Evolutionary conservation across 2,797 vertebrate genomes (phyloP).

Genomic region (Heterohyrax brucei): DNA sequence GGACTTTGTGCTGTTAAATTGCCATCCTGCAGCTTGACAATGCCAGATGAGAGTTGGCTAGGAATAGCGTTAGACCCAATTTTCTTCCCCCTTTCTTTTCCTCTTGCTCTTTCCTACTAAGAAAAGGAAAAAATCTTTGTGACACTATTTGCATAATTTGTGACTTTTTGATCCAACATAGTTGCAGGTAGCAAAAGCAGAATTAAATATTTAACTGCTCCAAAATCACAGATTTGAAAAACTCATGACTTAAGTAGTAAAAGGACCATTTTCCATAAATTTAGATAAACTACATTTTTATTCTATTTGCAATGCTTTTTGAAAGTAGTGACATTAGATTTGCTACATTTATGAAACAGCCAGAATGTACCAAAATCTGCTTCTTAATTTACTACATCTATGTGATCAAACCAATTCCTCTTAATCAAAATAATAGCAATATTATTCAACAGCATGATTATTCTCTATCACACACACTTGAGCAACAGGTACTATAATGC

Average conservation of each 20-base stretch:
- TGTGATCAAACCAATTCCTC: constrained; percentile 48
- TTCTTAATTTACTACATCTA: constrained; percentile 20
- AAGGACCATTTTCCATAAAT: background rate
- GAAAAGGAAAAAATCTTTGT: background rate
- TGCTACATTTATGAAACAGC: background rate
- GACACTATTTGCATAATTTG: background rate
- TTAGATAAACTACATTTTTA: constrained; percentile 50
- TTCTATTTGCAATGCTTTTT: background rate
- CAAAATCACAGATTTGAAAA: constrained; percentile 30
- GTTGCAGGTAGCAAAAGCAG: background rate
- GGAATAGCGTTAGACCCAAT: too few species aligned
- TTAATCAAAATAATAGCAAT: background rate
- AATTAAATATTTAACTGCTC: constrained; percentile 58
- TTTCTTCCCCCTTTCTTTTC: background rate
- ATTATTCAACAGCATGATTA: background rate
- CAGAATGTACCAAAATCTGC: constrained; percentile 44
- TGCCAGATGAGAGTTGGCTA: background rate
- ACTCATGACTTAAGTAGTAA: background rate
- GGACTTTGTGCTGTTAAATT: background rate
- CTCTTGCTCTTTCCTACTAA: background rate
- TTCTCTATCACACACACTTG: background rate
- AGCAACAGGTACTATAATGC: background rate
- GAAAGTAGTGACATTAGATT: constrained; percentile 49
- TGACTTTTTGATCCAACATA: background rate
- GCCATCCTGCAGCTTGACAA: background rate